These are phyloP conservation scores for Hartigia nigra DNA, from an alignment of 2,888 invertebrate genomes.

Conservation along the genomic window DNA sequence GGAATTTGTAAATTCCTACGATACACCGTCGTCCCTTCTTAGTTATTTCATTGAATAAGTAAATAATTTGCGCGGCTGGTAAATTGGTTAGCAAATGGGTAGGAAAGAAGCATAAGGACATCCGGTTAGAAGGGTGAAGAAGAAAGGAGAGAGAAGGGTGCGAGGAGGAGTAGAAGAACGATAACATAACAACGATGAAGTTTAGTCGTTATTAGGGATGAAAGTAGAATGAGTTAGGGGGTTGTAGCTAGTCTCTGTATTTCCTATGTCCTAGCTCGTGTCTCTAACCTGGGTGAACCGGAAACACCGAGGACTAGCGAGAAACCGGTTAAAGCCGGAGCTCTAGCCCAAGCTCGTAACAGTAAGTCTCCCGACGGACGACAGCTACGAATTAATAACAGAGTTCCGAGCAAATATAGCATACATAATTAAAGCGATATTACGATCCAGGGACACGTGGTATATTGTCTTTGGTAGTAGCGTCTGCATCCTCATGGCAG, in stretches of 20 bases:
- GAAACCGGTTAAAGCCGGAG: neutral
- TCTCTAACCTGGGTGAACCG: neutral
- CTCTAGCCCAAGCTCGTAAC: slow-evolving; percentile 40
- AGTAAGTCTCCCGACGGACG: slow-evolving; percentile 49
- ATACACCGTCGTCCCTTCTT: neutral
- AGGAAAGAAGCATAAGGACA: neutral
- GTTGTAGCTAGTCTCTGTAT: neutral
- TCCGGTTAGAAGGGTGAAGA: neutral
- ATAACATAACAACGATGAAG: neutral
- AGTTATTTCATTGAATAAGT: neutral
- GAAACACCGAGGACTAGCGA: neutral
- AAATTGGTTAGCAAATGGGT: neutral
- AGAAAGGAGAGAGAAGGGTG: neutral
- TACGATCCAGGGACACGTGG: slow-evolving; percentile 44
- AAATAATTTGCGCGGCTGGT: neutral
- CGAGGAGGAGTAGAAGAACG: neutral
- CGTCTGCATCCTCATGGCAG: neutral
- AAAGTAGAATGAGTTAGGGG: neutral
- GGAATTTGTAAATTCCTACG: neutral
- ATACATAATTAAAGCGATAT: slow-evolving; percentile 59
- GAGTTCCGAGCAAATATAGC: slow-evolving; percentile 52
- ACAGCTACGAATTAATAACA: slow-evolving; percentile 57
- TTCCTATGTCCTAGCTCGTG: neutral
- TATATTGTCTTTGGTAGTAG: slow-evolving; percentile 3
- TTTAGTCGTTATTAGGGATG: neutral